phyloP scores from a whole-genome alignment of 1,140 invertebrate genomes.

The fruit fly (Drosophila melanogaster) region DNA sequence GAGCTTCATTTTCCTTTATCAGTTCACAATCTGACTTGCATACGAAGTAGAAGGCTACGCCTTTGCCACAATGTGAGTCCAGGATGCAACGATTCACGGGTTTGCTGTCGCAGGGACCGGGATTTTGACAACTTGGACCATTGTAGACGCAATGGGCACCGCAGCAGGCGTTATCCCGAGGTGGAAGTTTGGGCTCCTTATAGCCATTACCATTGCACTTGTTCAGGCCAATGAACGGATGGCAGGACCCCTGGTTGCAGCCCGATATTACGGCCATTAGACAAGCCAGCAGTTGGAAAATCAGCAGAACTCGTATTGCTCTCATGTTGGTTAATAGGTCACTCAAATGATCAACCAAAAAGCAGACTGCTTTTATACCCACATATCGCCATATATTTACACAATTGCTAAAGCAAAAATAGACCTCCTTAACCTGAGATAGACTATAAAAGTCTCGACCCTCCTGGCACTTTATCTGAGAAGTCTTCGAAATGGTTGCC shows the following conservation, averaged over 20 bases:
- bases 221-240: constrained; percentile 1
- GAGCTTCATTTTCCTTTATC: not conserved
- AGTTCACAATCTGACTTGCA: not conserved
- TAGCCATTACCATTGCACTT: not conserved
- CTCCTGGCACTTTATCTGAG: not conserved
- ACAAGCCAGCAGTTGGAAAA: not conserved
- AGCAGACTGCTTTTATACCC: constrained; percentile 27
- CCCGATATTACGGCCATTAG: not conserved
- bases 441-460: constrained; percentile 26
- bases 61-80: constrained; percentile 21
- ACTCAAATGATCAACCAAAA: not conserved
- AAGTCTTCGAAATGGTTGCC: constrained; percentile 16
- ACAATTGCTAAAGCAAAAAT: constrained; percentile 37
- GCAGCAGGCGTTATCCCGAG: constrained; percentile 36
- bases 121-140: not conserved
- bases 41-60: not conserved
- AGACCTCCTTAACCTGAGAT: not conserved
- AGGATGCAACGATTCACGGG: constrained; percentile 1
- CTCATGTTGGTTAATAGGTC: constrained; percentile 6
- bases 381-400: constrained; percentile 2
- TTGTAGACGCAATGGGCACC: constrained; percentile 10
- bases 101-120: not conserved
- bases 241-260: not conserved
- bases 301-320: constrained; percentile 10
- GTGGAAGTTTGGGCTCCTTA: constrained; percentile 17